Percentiles rank a stretch among this genome's conserved stretches.
phyloP scores from a whole-genome alignment of 1,140 invertebrate species.

The Drosophila mayri region DNA sequence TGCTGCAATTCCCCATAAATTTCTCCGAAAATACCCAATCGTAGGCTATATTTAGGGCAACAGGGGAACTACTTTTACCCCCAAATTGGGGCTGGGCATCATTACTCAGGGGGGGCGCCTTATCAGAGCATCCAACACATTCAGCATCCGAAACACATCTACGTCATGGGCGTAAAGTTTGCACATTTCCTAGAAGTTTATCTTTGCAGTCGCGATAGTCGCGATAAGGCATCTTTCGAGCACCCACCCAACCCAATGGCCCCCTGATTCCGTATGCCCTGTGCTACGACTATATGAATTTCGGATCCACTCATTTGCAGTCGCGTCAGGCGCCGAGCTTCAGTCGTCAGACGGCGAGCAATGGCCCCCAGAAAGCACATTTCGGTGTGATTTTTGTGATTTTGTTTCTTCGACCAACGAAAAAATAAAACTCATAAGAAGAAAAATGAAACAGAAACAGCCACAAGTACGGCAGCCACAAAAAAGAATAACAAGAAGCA shows the following conservation, averaged over 20 bases:
- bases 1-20: background rate
- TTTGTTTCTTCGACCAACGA: constrained; percentile 36
- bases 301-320: constrained; percentile 68
- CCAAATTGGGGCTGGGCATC: constrained; percentile 1
- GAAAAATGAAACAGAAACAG: constrained; percentile 29
- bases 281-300: constrained; percentile 8
- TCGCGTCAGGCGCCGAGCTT: constrained; percentile 68
- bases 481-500: constrained; percentile 40
- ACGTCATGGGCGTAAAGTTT: constrained; percentile 77
- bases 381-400: constrained; percentile 50
- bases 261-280: constrained; percentile 3
- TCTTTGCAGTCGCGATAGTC: constrained; percentile 57
- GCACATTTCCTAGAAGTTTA: constrained; percentile 58
- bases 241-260: constrained; percentile 51
- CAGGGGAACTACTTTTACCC: constrained; percentile 23
- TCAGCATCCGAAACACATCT: constrained; percentile 40
- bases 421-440: constrained; percentile 16
- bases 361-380: constrained; percentile 69
- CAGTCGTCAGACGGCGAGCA: constrained; percentile 68
- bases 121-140: constrained; percentile 12
- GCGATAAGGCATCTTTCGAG: constrained; percentile 51
- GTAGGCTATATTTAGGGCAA: constrained; percentile 3
- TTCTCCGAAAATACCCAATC: background rate
- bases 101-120: constrained; percentile 19
- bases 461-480: constrained; percentile 34